phyloP scores from a whole-genome alignment of 2,797 vertebrate species.

The Cirrhinus mrigala region DNA sequence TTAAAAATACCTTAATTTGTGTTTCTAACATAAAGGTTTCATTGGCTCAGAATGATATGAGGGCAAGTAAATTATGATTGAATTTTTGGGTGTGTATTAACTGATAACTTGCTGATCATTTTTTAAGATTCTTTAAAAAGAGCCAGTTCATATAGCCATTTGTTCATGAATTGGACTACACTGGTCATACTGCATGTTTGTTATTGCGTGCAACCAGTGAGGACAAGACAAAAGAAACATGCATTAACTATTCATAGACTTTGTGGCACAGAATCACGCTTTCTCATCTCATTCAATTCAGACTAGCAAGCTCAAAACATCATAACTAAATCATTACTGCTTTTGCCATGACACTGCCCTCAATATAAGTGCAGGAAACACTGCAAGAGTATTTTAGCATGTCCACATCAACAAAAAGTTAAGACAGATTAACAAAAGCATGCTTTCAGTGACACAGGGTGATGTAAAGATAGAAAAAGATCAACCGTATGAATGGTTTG shows the following conservation, averaged over 20 bases:
- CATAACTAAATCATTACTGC: neutral
- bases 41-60: neutral
- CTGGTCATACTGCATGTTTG: neutral
- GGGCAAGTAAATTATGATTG: too few species aligned
- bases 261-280: slow-evolving; percentile 1
- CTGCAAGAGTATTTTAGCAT: neutral
- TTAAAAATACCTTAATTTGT: neutral
- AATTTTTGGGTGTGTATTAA: too few species aligned
- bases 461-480: neutral
- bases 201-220: neutral
- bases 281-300: slow-evolving; percentile 11
- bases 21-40: neutral
- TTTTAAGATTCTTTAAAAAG: neutral
- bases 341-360: neutral
- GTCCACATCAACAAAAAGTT: neutral
- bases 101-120: too few species aligned
- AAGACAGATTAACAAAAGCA: neutral
- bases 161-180: neutral
- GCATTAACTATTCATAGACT: slow-evolving; percentile 7
- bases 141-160: neutral
- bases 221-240: slow-evolving; percentile 5
- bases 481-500: neutral
- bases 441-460: neutral
- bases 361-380: neutral
- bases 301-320: neutral